Evolutionary conservation across 2,888 invertebrate genomes (phyloP).

Genomic region (Glyphotaelius pellucidus): DNA sequence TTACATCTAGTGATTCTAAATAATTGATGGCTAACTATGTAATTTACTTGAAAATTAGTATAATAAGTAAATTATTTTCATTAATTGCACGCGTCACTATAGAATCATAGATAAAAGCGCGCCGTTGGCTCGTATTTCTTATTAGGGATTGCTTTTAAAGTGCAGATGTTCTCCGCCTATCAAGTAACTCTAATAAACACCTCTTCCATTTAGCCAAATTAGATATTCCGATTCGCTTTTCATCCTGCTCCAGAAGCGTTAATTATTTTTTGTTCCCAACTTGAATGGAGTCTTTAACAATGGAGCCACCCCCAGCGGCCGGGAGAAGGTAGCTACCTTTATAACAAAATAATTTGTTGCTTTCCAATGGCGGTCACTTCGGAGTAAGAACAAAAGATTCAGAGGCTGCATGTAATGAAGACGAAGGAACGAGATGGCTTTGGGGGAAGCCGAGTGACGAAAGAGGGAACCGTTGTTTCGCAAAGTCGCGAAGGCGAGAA

Average conservation of each 20-base stretch:
- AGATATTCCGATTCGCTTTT: slow-evolving; percentile 28
- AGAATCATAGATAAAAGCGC: background rate
- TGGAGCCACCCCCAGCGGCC: slow-evolving; percentile 27
- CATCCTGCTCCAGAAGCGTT: slow-evolving; percentile 34
- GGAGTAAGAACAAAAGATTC: slow-evolving; percentile 62
- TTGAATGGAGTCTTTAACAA: slow-evolving; percentile 50
- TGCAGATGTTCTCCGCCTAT: background rate
- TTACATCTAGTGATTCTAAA: too few relatives aligned
- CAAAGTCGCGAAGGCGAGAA: slow-evolving; percentile 25
- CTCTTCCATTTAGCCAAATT: slow-evolving; percentile 29
- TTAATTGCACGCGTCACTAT: background rate
- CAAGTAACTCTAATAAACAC: slow-evolving; percentile 27
- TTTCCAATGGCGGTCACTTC: slow-evolving; percentile 62
- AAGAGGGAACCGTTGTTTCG: slow-evolving; percentile 25
- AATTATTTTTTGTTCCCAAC: slow-evolving; percentile 58
- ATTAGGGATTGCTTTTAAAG: slow-evolving; percentile 4
- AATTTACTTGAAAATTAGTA: too few relatives aligned
- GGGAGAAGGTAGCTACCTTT: slow-evolving; percentile 30
- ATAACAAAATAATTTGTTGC: slow-evolving; percentile 65
- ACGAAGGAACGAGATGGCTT: slow-evolving; percentile 59
- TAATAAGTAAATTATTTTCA: too few relatives aligned
- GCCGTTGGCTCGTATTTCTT: background rate
- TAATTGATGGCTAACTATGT: too few relatives aligned
- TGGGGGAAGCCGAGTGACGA: slow-evolving; percentile 43
- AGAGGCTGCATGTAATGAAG: slow-evolving; percentile 63